A percentile compares a stretch with the other conserved stretches of the same genome.
These are phyloP conservation scores for Elysia crispata DNA, from an alignment of 2,888 invertebrate species.

Conservation along the genomic window DNA sequence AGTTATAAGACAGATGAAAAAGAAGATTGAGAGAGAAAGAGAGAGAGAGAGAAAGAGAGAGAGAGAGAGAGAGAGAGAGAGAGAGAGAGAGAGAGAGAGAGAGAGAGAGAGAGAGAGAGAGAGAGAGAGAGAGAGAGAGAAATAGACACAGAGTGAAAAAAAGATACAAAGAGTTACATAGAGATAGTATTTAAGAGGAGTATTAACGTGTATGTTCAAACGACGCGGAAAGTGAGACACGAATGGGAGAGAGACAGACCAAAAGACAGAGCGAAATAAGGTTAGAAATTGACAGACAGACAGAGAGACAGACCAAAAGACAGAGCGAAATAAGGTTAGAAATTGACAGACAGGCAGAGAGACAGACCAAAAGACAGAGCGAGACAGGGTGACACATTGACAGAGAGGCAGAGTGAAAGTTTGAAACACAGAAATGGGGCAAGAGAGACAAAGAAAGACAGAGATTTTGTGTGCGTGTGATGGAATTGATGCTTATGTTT, in stretches of 20 bases:
- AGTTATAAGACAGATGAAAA: no score
- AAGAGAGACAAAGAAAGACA: not conserved
- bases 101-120: no score
- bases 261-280: not conserved
- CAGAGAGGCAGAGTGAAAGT: not conserved
- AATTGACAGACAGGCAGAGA: not conserved
- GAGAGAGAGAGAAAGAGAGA: no score
- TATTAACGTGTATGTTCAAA: no score
- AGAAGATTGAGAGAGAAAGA: no score
- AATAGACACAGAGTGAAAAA: not conserved
- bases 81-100: no score
- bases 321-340: not conserved
- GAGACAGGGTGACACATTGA: not conserved
- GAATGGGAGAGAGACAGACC: not conserved
- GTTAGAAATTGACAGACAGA: not conserved
- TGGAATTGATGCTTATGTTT: no score
- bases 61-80: no score
- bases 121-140: no score
- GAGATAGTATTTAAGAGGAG: not conserved
- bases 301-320: not conserved
- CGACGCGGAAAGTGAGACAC: not conserved
- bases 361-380: not conserved
- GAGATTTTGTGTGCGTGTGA: no score
- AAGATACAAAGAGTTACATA: not conserved
- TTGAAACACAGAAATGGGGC: not conserved